Conservation (phyloP, 2,113 vertebrate genomes). For the Bambusicola thoracicus region DNA sequence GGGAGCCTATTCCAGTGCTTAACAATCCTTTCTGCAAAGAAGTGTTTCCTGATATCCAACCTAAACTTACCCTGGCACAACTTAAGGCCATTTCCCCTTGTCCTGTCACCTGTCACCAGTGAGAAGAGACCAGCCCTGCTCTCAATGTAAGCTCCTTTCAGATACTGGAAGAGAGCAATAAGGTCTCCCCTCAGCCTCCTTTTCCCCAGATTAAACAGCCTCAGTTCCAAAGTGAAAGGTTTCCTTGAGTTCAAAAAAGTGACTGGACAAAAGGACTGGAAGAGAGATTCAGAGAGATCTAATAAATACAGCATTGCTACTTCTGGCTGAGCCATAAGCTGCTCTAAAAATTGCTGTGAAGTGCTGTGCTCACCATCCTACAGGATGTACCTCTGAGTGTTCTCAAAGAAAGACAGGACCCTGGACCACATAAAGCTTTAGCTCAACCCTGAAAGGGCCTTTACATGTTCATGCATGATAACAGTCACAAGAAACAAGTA, state of each 20-base stretch:
- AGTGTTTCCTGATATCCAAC: too few relatives aligned
- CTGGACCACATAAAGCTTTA: background rate
- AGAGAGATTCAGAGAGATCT: background rate
- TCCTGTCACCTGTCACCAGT: too few relatives aligned
- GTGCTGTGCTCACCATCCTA: background rate
- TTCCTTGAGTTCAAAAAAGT: background rate
- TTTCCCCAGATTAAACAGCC: too few relatives aligned
- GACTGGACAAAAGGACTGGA: background rate
- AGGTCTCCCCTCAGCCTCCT: too few relatives aligned
- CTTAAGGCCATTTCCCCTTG: too few relatives aligned
- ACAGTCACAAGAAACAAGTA: background rate
- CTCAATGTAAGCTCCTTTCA: too few relatives aligned
- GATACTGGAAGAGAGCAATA: too few relatives aligned
- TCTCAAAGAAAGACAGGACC: background rate
- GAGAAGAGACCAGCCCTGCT: too few relatives aligned
- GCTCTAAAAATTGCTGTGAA: rapidly evolving
- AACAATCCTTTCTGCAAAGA: too few relatives aligned
- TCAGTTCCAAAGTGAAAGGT: background rate
- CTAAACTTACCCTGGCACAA: too few relatives aligned
- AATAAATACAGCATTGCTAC: background rate
- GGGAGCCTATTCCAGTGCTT: too few relatives aligned
- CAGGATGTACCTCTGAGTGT: background rate
- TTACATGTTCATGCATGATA: background rate
- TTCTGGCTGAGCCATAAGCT: background rate
- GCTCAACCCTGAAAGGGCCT: background rate